Evolutionary conservation across 2,797 vertebrate genomes (phyloP).

Genomic region (Pseudotriccus pelzelni): DNA sequence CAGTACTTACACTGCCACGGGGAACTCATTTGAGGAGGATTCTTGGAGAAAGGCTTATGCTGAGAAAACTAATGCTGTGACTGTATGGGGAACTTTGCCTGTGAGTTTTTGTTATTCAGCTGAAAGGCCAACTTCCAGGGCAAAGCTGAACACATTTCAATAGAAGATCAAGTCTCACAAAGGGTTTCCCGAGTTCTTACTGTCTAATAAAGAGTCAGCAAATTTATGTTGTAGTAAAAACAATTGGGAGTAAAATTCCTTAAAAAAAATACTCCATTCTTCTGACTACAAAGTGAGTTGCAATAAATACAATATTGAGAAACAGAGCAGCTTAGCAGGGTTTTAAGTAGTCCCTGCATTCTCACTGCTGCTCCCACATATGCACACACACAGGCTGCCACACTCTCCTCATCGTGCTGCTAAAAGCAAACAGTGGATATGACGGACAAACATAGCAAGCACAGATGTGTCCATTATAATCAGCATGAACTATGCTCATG

Average conservation of each 20-base stretch:
- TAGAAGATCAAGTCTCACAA: constrained; percentile 52
- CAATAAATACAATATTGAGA: constrained; percentile 63
- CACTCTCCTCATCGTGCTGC: constrained; percentile 57
- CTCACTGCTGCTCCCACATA: constrained; percentile 40
- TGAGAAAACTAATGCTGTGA: not conserved
- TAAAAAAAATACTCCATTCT: constrained; percentile 63
- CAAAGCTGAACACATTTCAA: constrained; percentile 20
- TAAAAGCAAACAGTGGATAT: constrained; percentile 71
- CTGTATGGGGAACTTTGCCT: not conserved
- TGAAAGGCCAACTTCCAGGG: not conserved
- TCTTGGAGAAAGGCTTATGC: not conserved
- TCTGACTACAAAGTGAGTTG: constrained; percentile 72
- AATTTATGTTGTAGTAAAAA: constrained; percentile 76
- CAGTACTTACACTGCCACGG: not conserved
- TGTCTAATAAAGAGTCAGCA: constrained; percentile 67
- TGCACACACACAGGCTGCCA: constrained; percentile 21
- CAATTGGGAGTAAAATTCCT: constrained; percentile 70
- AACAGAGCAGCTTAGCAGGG: constrained; percentile 58
- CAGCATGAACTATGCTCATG: constrained; percentile 55
- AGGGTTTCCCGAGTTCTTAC: constrained; percentile 50
- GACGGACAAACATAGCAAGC: constrained; percentile 60
- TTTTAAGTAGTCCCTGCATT: constrained; percentile 56
- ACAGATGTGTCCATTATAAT: constrained; percentile 75
- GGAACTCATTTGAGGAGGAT: not conserved
- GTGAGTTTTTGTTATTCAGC: not conserved